Evolutionary conservation across 2,797 vertebrate genomes (phyloP).

Genomic region (Coregonus ussuriensis): DNA sequence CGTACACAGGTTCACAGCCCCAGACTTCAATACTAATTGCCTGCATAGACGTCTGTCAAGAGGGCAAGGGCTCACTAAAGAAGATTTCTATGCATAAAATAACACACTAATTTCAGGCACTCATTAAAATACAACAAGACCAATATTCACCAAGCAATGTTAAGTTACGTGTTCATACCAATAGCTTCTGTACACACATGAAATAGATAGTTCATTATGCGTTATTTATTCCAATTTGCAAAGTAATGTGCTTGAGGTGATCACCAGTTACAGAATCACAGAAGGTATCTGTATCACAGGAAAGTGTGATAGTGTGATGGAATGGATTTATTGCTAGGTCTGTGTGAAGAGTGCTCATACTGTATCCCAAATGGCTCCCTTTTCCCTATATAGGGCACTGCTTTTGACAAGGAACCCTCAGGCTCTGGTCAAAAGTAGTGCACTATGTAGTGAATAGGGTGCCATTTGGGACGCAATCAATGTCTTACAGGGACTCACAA

Average conservation of each 20-base stretch:
- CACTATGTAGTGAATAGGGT: no score
- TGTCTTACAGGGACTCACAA: background rate
- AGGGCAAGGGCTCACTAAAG: constrained; percentile 19
- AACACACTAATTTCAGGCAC: constrained; percentile 20
- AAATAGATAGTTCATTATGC: no score
- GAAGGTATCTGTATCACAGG: background rate
- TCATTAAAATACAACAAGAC: background rate
- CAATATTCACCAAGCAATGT: no score
- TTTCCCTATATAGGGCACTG: no score
- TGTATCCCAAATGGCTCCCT: no score
- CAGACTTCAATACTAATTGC: constrained; percentile 7
- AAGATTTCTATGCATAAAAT: constrained; percentile 33
- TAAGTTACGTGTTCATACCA: background rate
- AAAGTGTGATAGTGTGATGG: background rate
- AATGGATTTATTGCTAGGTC: background rate
- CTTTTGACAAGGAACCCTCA: no score
- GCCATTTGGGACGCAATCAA: no score
- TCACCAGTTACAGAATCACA: background rate
- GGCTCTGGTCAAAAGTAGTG: no score
- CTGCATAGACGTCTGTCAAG: constrained; percentile 16
- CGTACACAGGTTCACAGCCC: constrained; percentile 4
- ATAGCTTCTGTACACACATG: background rate
- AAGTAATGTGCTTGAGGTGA: background rate
- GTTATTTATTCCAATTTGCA: background rate
- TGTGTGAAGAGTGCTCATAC: no score